A percentile compares a stretch with the other conserved stretches of the same genome.
These are phyloP conservation scores for Linnaemya tessellans DNA, from an alignment of 2,888 invertebrate species.

Conservation along the genomic window DNA sequence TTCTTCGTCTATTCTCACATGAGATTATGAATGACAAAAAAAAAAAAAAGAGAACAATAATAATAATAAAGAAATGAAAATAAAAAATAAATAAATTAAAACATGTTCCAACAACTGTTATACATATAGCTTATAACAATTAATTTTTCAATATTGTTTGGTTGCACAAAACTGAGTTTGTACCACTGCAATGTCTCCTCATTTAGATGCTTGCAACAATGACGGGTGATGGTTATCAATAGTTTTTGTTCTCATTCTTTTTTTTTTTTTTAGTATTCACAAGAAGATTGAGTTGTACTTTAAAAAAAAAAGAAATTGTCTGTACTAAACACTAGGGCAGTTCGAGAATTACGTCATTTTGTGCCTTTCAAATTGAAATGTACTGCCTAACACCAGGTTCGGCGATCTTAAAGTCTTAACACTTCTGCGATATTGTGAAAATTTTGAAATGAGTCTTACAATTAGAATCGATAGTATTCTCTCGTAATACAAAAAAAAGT, in stretches of 20 bases:
- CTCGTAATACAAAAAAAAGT: too few species aligned
- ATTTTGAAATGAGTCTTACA: too few species aligned
- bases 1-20: slow-evolving; percentile 19
- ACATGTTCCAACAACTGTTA: slow-evolving; percentile 31
- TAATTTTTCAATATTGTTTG: slow-evolving; percentile 33
- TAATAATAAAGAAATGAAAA: neutral
- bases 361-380: too few species aligned
- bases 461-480: too few species aligned
- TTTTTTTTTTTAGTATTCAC: neutral
- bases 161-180: neutral
- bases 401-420: too few species aligned
- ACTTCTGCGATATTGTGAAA: too few species aligned
- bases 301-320: neutral
- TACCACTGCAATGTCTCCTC: slow-evolving; percentile 19
- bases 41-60: neutral
- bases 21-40: slow-evolving; percentile 23
- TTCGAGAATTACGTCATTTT: neutral
- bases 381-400: too few species aligned
- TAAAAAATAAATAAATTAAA: neutral
- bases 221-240: slow-evolving; percentile 49
- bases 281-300: slow-evolving; percentile 14
- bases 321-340: neutral
- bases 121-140: slow-evolving; percentile 33
- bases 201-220: slow-evolving; percentile 24
- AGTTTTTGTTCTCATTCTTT: neutral